A percentile compares a stretch with the other conserved stretches of the same genome.
Evolutionary conservation across 2,797 vertebrate species (phyloP).

Genomic region (Myripristis jacobus): DNA sequence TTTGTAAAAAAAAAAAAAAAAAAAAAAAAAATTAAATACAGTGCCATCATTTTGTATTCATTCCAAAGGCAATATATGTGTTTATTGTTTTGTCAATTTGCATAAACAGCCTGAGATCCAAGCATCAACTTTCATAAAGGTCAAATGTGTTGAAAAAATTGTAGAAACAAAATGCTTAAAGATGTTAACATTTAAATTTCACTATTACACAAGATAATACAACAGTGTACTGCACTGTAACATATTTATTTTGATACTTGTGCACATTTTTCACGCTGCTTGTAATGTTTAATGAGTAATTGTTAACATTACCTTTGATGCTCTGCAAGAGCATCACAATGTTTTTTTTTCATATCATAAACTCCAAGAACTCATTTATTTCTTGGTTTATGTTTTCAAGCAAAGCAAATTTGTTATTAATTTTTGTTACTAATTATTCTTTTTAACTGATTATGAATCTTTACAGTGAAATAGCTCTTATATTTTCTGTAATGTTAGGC

Average conservation of each 20-base stretch:
- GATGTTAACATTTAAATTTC: constrained; percentile 10
- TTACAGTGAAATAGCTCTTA: neutral
- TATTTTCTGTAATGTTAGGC: neutral
- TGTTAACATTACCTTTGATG: neutral
- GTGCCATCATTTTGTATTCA: constrained; percentile 40
- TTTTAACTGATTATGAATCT: neutral
- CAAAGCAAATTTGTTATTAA: neutral
- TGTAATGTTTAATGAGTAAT: constrained; percentile 3
- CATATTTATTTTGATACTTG: constrained; percentile 14
- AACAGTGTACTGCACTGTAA: constrained; percentile 15
- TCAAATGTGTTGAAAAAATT: neutral
- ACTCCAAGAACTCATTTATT: neutral
- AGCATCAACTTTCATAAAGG: constrained; percentile 3
- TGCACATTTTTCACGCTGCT: constrained; percentile 42
- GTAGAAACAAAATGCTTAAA: neutral
- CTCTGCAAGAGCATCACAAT: neutral
- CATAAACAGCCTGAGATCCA: neutral
- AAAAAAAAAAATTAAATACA: constrained; percentile 16
- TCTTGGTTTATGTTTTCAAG: neutral
- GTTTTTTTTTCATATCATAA: neutral
- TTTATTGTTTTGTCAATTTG: neutral
- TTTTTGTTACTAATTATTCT: neutral
- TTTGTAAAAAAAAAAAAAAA: neutral
- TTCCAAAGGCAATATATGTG: constrained; percentile 16
- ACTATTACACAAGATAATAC: neutral